Evolutionary conservation across 2,888 invertebrate species (phyloP), one percentile per base, ranked within the genome.

Genomic region (Nasonovia ribisnigri): DNA sequence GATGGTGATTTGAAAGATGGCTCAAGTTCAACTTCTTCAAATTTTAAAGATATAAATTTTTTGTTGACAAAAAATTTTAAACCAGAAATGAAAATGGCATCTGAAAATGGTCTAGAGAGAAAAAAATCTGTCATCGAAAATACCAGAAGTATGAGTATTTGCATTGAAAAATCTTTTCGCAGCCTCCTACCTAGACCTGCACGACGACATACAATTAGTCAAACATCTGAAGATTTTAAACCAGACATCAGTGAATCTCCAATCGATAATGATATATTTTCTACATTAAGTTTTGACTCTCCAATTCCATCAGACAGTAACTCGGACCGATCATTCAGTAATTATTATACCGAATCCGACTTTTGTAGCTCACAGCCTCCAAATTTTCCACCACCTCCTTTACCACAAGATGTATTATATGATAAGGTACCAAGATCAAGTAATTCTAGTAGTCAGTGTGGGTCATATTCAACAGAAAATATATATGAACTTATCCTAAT

Each of bases 41-140:
- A 26, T 10, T 42, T 88, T 46, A 94, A 60, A 93, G 92, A 91
- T 48, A 57, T 84, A 92, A 94, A 88, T 88, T 86, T 29, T 94
- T 92, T 87, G 84, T 94, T 91, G 86, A 94, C 91, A 94, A 95
- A 48, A 94, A 94, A 51, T 46, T 96, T 96, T 46, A 96, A 96
- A 95, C 96, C 96, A 43, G 96, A 96, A 10, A 95, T 96, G 10
- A 96, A 96, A 95, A 96, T 96, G 95, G 96, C 96, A 0, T 95
- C 96, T 20, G 96, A 95, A 26, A 90, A 96, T 97, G 36, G 96
- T 96, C 8, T 96, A 95, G 96, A 96, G 95, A 96, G 96, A 95
- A 96, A 96, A 93, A 97, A 97, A 95, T 97, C 97, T 86, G 97
- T 97, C 3, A 96, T 97, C 92, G 97, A 97, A 95, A 96, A 97